These are phyloP conservation scores for Odontothrips loti DNA, from an alignment of 2,888 invertebrate genomes.

Conservation along the genomic window DNA sequence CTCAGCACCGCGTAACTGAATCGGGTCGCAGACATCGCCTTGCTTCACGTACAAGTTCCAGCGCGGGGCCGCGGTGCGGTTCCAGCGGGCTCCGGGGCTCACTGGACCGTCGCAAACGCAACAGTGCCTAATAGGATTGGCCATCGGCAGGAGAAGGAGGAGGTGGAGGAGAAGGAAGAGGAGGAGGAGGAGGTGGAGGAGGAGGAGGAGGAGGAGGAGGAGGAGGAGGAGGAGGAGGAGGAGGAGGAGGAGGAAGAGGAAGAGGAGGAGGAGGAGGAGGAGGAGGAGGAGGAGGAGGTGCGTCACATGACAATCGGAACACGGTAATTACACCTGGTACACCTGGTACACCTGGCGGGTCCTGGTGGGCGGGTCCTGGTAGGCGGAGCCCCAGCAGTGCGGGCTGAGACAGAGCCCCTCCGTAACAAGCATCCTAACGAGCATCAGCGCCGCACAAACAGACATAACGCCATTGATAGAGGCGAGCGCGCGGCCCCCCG, in stretches of 20 bases:
- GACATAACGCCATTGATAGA: conserved; percentile 17
- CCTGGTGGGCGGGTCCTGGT: too few relatives aligned
- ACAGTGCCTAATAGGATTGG: conserved; percentile 20
- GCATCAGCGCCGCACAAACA: not conserved
- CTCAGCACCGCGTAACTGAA: too few relatives aligned
- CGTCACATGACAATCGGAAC: conserved; percentile 11
- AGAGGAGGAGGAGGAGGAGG: not conserved
- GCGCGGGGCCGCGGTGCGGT: too few relatives aligned
- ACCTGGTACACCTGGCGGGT: not conserved
- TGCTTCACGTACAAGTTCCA: too few relatives aligned
- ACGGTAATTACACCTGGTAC: conserved; percentile 7
- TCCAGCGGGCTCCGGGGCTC: too few relatives aligned
- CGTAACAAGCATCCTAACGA: conserved; percentile 17
- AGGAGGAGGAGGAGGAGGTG: not conserved
- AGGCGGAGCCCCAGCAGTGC: too few relatives aligned
- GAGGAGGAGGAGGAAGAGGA: not conserved
- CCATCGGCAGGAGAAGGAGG: too few relatives aligned
- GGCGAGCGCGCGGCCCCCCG: not conserved
- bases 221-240: not conserved
- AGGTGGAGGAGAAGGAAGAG: too few relatives aligned
- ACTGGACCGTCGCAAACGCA: not conserved
- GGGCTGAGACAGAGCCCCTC: not conserved
- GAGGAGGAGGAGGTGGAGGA: too few relatives aligned
- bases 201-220: too few relatives aligned
- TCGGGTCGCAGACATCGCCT: too few relatives aligned